Percentiles rank a stretch among this genome's conserved stretches.
Evolutionary conservation across 2,113 vertebrate genomes (phyloP).

Genomic region (Penelope pileata): DNA sequence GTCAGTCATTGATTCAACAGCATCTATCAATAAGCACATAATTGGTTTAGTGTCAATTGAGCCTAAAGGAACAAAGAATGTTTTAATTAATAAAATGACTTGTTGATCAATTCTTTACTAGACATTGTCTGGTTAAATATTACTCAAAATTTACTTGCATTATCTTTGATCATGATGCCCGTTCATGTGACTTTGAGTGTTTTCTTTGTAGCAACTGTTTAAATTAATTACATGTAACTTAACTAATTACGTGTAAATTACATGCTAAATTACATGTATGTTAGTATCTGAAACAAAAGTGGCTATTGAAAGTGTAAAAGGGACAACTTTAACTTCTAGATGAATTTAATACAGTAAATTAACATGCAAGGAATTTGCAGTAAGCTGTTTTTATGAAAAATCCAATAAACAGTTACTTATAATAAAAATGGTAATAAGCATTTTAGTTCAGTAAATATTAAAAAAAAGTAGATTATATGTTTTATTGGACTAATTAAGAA

Average conservation of each 20-base stretch:
- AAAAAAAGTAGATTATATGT: background rate
- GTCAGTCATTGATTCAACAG: background rate
- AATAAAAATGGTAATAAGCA: slow-evolving; percentile 59
- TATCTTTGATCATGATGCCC: background rate
- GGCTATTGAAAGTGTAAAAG: background rate
- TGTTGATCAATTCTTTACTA: background rate
- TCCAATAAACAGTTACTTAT: slow-evolving; percentile 29
- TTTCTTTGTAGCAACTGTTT: background rate
- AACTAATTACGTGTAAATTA: background rate
- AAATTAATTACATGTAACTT: no score
- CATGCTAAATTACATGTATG: background rate
- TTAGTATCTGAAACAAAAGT: background rate
- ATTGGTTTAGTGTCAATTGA: background rate
- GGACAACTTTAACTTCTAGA: background rate
- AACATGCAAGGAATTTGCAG: background rate
- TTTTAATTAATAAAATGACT: background rate
- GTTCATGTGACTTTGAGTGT: background rate
- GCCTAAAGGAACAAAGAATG: background rate
- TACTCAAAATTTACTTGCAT: background rate
- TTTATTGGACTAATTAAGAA: slow-evolving; percentile 56
- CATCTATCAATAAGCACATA: background rate
- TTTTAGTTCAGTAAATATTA: slow-evolving; percentile 51
- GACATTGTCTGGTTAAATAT: background rate
- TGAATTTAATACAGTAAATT: slow-evolving; percentile 17
- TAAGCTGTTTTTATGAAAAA: slow-evolving; percentile 49